Percentiles rank a stretch among this genome's conserved stretches.
Evolutionary conservation across 2,113 vertebrate species (phyloP).

Genomic region (Donacobius atricapilla): DNA sequence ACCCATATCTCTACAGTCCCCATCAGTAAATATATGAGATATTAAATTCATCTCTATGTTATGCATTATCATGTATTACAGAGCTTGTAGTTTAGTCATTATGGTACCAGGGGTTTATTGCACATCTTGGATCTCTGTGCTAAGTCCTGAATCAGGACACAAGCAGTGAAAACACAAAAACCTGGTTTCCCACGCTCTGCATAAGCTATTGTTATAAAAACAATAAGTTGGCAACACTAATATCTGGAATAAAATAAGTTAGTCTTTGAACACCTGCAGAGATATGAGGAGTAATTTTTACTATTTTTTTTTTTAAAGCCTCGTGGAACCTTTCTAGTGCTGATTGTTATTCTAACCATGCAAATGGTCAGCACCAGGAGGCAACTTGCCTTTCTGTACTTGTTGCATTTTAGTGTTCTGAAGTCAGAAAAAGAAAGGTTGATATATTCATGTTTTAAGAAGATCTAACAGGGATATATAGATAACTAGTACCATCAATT

Average conservation of each 20-base stretch:
- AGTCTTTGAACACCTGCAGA: slow-evolving; percentile 58
- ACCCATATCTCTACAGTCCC: rapidly evolving
- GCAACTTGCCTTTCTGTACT: background rate
- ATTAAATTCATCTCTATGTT: background rate
- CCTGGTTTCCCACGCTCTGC: slow-evolving; percentile 67
- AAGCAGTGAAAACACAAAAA: slow-evolving; percentile 60
- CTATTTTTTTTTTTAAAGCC: background rate
- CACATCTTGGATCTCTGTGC: background rate
- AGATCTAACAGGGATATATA: background rate
- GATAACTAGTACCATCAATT: background rate
- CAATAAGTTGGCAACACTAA: slow-evolving; percentile 71
- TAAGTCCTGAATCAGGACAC: slow-evolving; percentile 11
- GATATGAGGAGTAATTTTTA: background rate
- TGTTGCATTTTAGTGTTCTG: background rate
- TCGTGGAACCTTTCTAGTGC: background rate
- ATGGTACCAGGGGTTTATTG: background rate
- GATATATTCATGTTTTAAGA: background rate
- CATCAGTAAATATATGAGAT: background rate
- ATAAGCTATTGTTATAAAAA: slow-evolving; percentile 73
- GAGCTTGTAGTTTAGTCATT: background rate
- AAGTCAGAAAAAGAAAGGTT: background rate
- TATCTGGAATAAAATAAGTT: slow-evolving; percentile 44
- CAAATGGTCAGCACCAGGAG: background rate
- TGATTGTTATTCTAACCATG: background rate
- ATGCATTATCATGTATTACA: background rate